Evolutionary conservation across 2,888 invertebrate species (phyloP), one percentile per base, ranked within the genome.

Genomic region (Pegoplata infirma): DNA sequence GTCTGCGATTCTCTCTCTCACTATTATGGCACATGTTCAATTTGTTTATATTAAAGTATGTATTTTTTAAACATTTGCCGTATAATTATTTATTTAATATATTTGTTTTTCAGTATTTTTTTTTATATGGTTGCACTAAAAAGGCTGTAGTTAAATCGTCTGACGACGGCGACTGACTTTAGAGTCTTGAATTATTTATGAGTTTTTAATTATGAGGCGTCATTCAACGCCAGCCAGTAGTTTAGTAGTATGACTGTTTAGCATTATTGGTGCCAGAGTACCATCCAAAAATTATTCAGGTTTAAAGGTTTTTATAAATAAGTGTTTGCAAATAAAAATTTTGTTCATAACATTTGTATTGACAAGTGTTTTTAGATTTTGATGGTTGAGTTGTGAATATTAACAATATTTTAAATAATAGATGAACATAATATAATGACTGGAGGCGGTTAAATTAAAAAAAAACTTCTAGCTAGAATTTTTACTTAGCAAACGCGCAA

Each of bases 201-300:
- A 69, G 55, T 44, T 82, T 81, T 80, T 80, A 82, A 77, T 80
- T 81, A 72, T 81, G 53, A 75, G 79, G 79, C 79, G 79, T 75
- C 61, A 25, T 46, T 61, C 51, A 72, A 75, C 75, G 75, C 79
- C 75, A 74, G 71, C n/a, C 72, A 40, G n/a, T 40, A 40, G 59
- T 49, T 76, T 67, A 17, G 2, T 40, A 19, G 10, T 64, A 59
- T 46, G 40, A n/a, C n/a, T n/a, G n/a, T 36, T 53, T 59, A 8
- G n/a, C 46, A 40, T 28, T 5, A 40, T 4, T 12, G 8, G 32
- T n/a, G 10, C n/a, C n/a, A n/a, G n/a, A 40, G 12, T n/a, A n/a
- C 36, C n/a, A 40, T 40, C 36, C 14, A 23, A 5, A n/a, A 49
- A 63, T 44, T 32, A 47, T 56, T 69, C 63, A 56, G 75, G 63